Percentiles rank a stretch among this genome's conserved stretches.
Evolutionary conservation across 2,113 vertebrate genomes (phyloP).

Genomic region (Quiscalus mexicanus): DNA sequence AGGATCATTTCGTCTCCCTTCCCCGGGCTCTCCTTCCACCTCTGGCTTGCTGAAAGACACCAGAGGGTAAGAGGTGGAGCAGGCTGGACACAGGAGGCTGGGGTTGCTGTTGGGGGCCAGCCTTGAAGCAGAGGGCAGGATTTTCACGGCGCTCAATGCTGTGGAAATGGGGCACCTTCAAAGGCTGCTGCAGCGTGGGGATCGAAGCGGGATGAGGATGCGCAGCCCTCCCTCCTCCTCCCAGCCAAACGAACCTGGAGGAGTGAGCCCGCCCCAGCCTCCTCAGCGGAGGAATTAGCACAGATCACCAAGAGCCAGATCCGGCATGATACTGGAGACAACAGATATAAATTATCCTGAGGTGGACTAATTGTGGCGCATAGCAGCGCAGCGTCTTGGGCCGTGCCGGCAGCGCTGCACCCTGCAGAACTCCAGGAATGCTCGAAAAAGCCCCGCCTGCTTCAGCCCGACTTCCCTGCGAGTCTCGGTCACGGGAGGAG

Average conservation of each 20-base stretch:
- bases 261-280: accelerated
- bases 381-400: neutral
- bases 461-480: neutral
- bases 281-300: neutral
- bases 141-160: neutral
- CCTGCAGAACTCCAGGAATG: neutral
- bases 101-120: neutral
- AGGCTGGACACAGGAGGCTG: neutral
- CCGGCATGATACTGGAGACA: neutral
- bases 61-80: neutral
- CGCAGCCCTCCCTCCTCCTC: neutral
- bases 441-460: neutral
- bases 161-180: neutral
- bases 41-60: neutral
- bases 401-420: neutral
- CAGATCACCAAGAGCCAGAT: neutral
- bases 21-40: neutral
- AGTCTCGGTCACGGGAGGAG: neutral
- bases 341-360: neutral
- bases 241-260: neutral
- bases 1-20: neutral
- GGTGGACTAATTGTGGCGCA: neutral
- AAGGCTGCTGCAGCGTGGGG: neutral
- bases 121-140: neutral
- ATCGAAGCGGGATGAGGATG: neutral